Conservation (phyloP, 2,797 vertebrate genomes). For the Enteromius thamalakanensis region DNA sequence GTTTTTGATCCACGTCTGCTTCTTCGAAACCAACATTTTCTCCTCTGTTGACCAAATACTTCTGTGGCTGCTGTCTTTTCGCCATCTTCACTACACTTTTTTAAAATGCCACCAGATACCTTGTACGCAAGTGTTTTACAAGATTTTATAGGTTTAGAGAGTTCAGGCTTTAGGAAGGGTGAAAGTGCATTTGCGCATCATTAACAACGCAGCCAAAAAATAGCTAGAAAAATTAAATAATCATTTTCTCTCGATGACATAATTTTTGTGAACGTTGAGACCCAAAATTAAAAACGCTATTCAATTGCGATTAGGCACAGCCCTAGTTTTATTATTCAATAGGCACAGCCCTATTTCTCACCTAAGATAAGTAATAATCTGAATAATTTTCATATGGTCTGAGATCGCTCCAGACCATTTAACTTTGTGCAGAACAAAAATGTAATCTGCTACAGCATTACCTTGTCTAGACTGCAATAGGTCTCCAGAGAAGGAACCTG, state of each 20-base stretch:
- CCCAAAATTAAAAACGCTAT: not conserved
- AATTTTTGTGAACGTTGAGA: not conserved
- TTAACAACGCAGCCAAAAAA: not conserved
- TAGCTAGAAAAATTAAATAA: too few species aligned
- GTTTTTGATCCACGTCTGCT: too few species aligned
- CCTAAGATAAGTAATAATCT: not conserved
- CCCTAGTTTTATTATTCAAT: not conserved
- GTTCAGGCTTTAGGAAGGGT: not conserved
- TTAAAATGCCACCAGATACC: not conserved
- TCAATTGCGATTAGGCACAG: not conserved
- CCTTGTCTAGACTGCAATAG: conserved; percentile 71
- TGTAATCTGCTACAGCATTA: not conserved
- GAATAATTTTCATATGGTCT: not conserved
- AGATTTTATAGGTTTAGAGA: not conserved
- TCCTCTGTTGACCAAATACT: too few species aligned
- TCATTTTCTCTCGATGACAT: too few species aligned
- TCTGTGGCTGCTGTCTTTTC: not conserved
- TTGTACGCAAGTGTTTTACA: too few species aligned
- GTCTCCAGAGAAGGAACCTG: conserved; percentile 67
- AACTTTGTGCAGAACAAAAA: not conserved
- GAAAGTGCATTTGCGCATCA: not conserved
- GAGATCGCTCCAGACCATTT: not conserved
- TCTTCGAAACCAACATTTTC: too few species aligned
- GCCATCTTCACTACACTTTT: conserved; percentile 1
- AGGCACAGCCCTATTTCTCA: not conserved